Evolutionary conservation across 2,113 vertebrate species (phyloP), one percentile per base, ranked within the genome.

Genomic region (Cynopterus brachyotis): DNA sequence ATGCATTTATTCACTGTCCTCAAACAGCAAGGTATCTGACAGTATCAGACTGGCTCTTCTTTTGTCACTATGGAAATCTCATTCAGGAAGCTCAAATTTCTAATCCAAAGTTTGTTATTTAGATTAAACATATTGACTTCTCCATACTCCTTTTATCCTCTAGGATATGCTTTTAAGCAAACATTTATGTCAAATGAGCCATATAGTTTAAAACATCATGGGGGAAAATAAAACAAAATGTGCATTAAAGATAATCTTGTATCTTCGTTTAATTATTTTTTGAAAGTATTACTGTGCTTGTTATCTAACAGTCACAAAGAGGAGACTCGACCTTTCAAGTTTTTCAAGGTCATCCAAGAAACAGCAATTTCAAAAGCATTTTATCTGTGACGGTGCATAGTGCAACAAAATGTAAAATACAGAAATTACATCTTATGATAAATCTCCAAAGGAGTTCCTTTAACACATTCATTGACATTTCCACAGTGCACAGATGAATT

Each of bases 381-480:
- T 90, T 83, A 80, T 95, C 83, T 88, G n/a, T 94, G 84, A 82
- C 75, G 84, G 37, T n/a, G 64, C 45, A 80, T n/a, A 66, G 50
- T 59, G 32, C n/a, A 83, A 94, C 20, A 94, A 89, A 96, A 96
- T 92, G 91, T 94, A 73, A 95, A 92, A 92, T 79, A 69, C 50
- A 81, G 69, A 89, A 84, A 92, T 87, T 84, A 57, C 26, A 67
- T 81, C 32, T 45, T 95, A 57, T 60, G 80, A 94, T 75, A 80
- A 94, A 94, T 95, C 80, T 80, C 76, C 42, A 87, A 42, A 96
- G 83, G 91, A 92, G 15, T 95, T 94, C n/a, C 64, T 91, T 78
- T 94, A 92, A 94, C 79, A 92, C 30, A 80, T 83, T 59, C 81
- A 88, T 81, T 94, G 96, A 64, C 95, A 96, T 96, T 95, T 95